Evolutionary conservation across 2,888 invertebrate species (phyloP).

Genomic region (Limnephilus lunatus): DNA sequence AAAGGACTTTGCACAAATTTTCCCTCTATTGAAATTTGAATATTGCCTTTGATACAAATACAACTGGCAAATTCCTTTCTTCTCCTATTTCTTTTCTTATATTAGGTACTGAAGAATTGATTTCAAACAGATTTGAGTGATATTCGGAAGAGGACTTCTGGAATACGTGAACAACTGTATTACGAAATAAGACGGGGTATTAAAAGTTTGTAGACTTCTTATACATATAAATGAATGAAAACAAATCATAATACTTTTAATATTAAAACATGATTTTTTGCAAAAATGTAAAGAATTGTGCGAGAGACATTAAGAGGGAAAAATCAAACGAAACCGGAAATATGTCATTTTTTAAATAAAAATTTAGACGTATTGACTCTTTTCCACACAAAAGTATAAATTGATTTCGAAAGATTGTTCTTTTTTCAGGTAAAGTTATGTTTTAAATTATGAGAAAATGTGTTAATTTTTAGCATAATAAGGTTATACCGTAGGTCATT

Average conservation of each 20-base stretch:
- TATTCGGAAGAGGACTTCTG: background rate
- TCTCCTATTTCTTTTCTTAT: slow-evolving; percentile 41
- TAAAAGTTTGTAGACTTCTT: background rate
- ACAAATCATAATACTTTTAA: too few relatives aligned
- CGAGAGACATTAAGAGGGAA: too few relatives aligned
- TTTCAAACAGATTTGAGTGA: slow-evolving; percentile 29
- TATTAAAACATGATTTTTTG: background rate
- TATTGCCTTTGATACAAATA: slow-evolving; percentile 58
- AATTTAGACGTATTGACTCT: too few relatives aligned
- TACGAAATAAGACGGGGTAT: background rate
- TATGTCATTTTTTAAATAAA: too few relatives aligned
- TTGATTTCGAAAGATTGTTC: too few relatives aligned
- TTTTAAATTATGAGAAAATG: too few relatives aligned
- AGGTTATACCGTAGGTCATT: too few relatives aligned
- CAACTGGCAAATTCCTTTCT: slow-evolving; percentile 45
- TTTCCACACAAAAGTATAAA: too few relatives aligned
- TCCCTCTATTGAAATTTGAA: slow-evolving; percentile 57
- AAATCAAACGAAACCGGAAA: too few relatives aligned
- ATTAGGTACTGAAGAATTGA: slow-evolving; percentile 6
- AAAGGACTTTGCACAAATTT: background rate
- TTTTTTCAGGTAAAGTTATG: too few relatives aligned
- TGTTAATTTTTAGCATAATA: too few relatives aligned
- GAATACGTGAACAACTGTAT: background rate
- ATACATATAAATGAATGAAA: background rate
- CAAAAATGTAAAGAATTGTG: background rate